These are phyloP conservation scores for Zophobas morio DNA, from an alignment of 1,140 invertebrate species.

Conservation along the genomic window DNA sequence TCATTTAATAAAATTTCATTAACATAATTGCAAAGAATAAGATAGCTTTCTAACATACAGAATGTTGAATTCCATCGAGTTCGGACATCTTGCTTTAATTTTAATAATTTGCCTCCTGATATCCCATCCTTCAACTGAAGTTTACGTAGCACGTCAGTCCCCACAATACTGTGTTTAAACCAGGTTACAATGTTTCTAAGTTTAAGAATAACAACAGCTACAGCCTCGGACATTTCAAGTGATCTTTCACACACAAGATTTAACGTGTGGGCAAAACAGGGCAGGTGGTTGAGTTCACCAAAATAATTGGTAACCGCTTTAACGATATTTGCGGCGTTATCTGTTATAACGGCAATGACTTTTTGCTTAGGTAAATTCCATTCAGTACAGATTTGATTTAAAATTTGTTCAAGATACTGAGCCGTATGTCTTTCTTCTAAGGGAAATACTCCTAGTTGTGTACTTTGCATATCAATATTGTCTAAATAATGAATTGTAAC, in stretches of 20 bases:
- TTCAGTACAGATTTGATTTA: slow-evolving; percentile 59
- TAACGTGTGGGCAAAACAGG: slow-evolving; percentile 63
- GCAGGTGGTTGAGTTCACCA: slow-evolving; percentile 64
- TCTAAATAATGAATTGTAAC: slow-evolving; percentile 57
- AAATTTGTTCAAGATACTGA: slow-evolving; percentile 58
- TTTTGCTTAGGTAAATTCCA: slow-evolving; percentile 62
- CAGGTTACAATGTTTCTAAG: slow-evolving; percentile 65
- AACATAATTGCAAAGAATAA: slow-evolving; percentile 61
- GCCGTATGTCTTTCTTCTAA: slow-evolving; percentile 60
- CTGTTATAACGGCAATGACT: slow-evolving; percentile 64
- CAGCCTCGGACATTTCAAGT: slow-evolving; percentile 33
- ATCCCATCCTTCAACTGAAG: slow-evolving; percentile 10
- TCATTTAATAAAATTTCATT: slow-evolving; percentile 63
- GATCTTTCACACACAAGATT: slow-evolving; percentile 56
- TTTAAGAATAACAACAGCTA: slow-evolving; percentile 58
- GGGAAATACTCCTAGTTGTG: slow-evolving; percentile 56
- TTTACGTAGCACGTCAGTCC: slow-evolving; percentile 63
- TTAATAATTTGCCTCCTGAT: slow-evolving; percentile 42
- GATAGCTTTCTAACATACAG: slow-evolving; percentile 66
- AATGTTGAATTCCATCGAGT: slow-evolving; percentile 66
- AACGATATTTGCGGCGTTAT: slow-evolving; percentile 66
- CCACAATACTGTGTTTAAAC: slow-evolving; percentile 65
- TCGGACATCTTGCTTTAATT: slow-evolving; percentile 61
- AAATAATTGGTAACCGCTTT: slow-evolving; percentile 63
- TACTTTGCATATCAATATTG: slow-evolving; percentile 19